Percentiles rank a stretch among this genome's conserved stretches.
Evolutionary conservation across 2,888 invertebrate species (phyloP).

Genomic region (Xestia sexstrigata): DNA sequence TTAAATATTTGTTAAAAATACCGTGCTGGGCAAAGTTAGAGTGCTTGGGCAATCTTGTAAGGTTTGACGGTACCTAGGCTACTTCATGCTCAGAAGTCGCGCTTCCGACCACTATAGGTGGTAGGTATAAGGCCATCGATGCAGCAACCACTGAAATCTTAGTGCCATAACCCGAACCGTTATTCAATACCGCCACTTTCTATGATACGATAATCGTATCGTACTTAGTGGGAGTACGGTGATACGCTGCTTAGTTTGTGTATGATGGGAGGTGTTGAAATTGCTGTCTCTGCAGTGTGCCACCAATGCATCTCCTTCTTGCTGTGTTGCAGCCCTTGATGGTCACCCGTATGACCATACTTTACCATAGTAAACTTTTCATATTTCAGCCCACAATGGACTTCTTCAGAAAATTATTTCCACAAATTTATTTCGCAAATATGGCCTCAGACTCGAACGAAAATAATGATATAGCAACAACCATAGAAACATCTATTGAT

Average conservation of each 20-base stretch:
- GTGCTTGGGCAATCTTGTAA: no score
- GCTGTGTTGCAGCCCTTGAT: background rate
- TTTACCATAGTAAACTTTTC: background rate
- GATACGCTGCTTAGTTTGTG: background rate
- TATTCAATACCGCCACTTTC: background rate
- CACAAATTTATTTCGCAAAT: background rate
- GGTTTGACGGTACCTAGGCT: no score
- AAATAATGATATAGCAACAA: background rate
- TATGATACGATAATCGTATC: background rate
- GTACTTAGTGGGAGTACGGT: background rate
- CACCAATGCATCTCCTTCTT: background rate
- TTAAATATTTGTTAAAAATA: no score
- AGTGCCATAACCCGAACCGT: no score
- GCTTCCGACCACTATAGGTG: no score
- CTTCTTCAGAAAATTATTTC: slow-evolving; percentile 42
- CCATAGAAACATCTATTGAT: background rate
- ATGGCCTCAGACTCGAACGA: background rate
- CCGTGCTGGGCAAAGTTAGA: no score
- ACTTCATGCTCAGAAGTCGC: no score
- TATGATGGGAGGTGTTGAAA: background rate
- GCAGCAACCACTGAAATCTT: background rate
- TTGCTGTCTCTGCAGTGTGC: background rate
- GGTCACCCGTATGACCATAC: background rate
- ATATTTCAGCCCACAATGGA: slow-evolving; percentile 53
- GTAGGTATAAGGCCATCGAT: no score